Evolutionary conservation across 2,113 vertebrate genomes (phyloP), one percentile per base, ranked within the genome.

Genomic region (Corythaixoides concolor): DNA sequence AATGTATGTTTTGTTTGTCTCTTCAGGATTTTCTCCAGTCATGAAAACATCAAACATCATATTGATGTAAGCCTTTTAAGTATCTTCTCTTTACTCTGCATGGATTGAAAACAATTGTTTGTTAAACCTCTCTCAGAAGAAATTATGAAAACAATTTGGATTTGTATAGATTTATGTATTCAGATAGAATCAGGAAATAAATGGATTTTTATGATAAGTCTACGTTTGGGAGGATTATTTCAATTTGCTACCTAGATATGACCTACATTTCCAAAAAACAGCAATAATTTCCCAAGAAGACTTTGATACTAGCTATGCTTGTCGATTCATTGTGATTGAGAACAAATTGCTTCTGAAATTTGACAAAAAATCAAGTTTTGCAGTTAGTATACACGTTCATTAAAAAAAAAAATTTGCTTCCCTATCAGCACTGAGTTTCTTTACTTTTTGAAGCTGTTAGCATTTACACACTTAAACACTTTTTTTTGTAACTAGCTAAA

Each of bases 191-290:
- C 33, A 60, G 26, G 41, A 74, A 89, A 70, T 92, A 94, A 93
- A 90, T 90, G 68, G 60, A 94, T 94, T 97, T 91, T 95, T 94
- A 94, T 90, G 28, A 67, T 94, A 78, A 78, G 19, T 33, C 82
- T 63, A 15, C 28, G 27, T 88, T 88, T 93, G 63, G 67, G 39
- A 79, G 63, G 67, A 97, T 96, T 96, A 90, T 90, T 93, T 81
- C 70, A 85, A 92, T 80, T 93, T 94, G 35, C 37, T 80, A 56
- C 52, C 75, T 43, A 74, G 89, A 93, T 94, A 96, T 82, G 66
- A 97, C 81, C 81, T 88, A 89, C 47, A 84, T 95, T 93, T 87
- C 62, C 47, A 93, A 86, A 93, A 53, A 35, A 3, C 33, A 86
- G 49, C 26, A 82, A 59, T 77, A 88, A 58, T 75, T 81, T 88